A percentile compares a stretch with the other conserved stretches of the same genome.
These are phyloP conservation scores for Myotis brandtii DNA, from an alignment of 2,113 vertebrate species.

Conservation along the genomic window DNA sequence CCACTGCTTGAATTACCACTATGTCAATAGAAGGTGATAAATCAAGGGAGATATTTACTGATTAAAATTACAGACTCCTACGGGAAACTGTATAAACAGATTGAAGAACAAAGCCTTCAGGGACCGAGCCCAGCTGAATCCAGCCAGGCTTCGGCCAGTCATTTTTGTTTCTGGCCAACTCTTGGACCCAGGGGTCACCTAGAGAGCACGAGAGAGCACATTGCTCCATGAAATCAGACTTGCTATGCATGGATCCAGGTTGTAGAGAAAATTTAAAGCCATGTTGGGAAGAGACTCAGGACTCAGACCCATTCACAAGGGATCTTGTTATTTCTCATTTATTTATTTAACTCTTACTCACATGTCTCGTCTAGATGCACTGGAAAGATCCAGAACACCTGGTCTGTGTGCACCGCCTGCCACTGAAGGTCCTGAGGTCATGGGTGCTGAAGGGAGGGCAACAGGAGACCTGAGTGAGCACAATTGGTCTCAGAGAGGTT, in stretches of 20 bases:
- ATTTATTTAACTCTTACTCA: constrained; percentile 9
- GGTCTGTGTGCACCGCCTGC: neutral
- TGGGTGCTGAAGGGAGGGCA: neutral
- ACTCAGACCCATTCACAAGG: constrained; percentile 34
- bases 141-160: constrained; percentile 52
- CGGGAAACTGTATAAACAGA: constrained; percentile 80
- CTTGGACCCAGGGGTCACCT: constrained; percentile 52
- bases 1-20: constrained; percentile 61
- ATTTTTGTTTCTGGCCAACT: constrained; percentile 67
- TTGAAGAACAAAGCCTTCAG: constrained; percentile 74
- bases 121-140: constrained; percentile 48
- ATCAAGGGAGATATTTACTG: constrained; percentile 81
- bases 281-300: constrained; percentile 38
- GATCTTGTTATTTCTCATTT: neutral
- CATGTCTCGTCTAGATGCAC: constrained; percentile 1
- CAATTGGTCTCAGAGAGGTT: neutral
- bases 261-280: constrained; percentile 45
- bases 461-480: neutral
- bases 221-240: constrained; percentile 36
- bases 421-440: neutral
- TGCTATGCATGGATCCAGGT: constrained; percentile 40
- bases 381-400: neutral
- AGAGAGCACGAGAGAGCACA: constrained; percentile 74
- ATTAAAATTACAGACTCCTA: constrained; percentile 83
- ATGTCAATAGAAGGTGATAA: constrained; percentile 77